A percentile compares a stretch with the other conserved stretches of the same genome.
These are phyloP conservation scores for Hirudo medicinalis DNA, from an alignment of 1,140 invertebrate species.

Conservation along the genomic window DNA sequence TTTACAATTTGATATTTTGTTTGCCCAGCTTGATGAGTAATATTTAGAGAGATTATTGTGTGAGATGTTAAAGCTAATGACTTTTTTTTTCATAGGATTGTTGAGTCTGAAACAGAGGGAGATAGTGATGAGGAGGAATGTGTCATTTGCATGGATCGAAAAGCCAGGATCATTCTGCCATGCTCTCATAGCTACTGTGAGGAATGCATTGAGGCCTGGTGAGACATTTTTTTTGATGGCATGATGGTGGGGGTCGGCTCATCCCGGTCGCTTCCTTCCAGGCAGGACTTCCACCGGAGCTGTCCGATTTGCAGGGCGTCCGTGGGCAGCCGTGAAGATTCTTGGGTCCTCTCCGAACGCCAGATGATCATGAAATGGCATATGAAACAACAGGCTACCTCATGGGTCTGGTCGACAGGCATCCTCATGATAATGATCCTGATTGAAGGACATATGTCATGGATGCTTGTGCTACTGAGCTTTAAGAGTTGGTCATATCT, in stretches of 20 bases:
- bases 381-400: constrained; percentile 47
- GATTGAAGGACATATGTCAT: not conserved
- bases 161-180: constrained; percentile 52
- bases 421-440: not conserved
- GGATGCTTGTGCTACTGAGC: no score
- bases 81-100: no score
- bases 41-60: not conserved
- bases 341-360: constrained; percentile 53
- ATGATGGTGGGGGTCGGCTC: not conserved
- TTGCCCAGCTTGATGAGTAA: not conserved
- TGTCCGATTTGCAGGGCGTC: constrained; percentile 54
- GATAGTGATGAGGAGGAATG: constrained; percentile 46
- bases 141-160: constrained; percentile 56
- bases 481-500: no score
- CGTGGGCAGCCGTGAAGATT: constrained; percentile 50
- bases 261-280: not conserved
- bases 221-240: constrained; percentile 26
- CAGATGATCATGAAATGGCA: constrained; percentile 49
- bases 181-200: constrained; percentile 56
- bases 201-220: constrained; percentile 57
- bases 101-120: not conserved
- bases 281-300: constrained; percentile 45
- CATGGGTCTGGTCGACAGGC: constrained; percentile 37
- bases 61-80: not conserved
- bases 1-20: no score